Percentiles rank a stretch among this genome's conserved stretches.
These are phyloP conservation scores for Drosophila neonasuta DNA, from an alignment of 2,888 invertebrate species.

Conservation along the genomic window DNA sequence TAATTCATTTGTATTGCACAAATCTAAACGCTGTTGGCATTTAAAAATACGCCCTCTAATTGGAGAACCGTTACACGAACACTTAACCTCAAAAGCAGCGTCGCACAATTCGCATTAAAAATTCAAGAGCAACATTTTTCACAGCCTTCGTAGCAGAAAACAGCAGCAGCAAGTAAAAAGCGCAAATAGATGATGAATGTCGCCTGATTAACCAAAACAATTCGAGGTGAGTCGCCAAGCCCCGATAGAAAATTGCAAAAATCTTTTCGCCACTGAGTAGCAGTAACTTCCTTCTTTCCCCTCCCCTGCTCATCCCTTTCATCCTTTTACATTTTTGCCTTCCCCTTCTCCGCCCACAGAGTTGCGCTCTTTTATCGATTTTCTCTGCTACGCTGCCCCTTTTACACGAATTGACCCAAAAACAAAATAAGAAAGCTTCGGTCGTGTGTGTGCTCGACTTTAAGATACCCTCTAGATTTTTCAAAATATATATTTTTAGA, in stretches of 20 bases:
- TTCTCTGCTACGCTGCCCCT: constrained; percentile 52
- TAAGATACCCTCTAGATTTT: not conserved
- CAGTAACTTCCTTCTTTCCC: not conserved
- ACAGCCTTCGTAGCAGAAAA: not conserved
- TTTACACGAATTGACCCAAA: constrained; percentile 72
- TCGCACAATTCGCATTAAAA: constrained; percentile 40
- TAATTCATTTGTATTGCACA: constrained; percentile 14
- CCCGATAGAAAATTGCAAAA: not conserved
- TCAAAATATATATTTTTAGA: not conserved
- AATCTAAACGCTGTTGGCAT: not conserved
- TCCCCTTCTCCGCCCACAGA: constrained; percentile 8
- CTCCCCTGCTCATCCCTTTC: not conserved
- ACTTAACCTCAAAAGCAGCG: constrained; percentile 40
- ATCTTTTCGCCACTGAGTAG: not conserved
- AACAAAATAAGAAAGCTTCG: constrained; percentile 11
- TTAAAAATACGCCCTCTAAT: not conserved
- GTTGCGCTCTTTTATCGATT: constrained; percentile 73
- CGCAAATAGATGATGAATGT: constrained; percentile 89
- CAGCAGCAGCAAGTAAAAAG: constrained; percentile 15
- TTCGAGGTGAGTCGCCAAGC: constrained; percentile 87
- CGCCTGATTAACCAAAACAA: constrained; percentile 89
- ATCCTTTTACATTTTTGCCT: not conserved
- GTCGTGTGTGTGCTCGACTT: not conserved
- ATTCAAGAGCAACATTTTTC: constrained; percentile 41
- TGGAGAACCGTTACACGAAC: constrained; percentile 24